A percentile compares a stretch with the other conserved stretches of the same genome.
phyloP scores from a whole-genome alignment of 1,140 invertebrate genomes.

The Drosophila bipectinata region DNA sequence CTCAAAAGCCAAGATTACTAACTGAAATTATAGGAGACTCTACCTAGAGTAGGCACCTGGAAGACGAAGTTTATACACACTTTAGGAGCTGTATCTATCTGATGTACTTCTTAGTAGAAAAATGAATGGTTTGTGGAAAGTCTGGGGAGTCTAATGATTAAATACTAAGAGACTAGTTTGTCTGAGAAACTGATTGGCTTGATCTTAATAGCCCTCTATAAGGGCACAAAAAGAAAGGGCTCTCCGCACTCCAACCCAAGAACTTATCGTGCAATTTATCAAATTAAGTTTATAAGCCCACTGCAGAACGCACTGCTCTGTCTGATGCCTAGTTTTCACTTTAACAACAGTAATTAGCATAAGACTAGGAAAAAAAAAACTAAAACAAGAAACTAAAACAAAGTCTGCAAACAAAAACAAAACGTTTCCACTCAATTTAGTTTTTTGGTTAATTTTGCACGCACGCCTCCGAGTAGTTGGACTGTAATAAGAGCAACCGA shows the following conservation, averaged over 20 bases:
- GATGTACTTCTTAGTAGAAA: no score
- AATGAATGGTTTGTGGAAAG: no score
- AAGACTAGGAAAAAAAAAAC: constrained; percentile 7
- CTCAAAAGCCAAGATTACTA: no score
- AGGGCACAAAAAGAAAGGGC: background rate
- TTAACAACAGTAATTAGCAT: constrained; percentile 61
- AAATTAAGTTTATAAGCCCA: constrained; percentile 4
- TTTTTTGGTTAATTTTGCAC: constrained; percentile 67
- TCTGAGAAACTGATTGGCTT: no score
- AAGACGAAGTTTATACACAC: no score
- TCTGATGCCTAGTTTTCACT: constrained; percentile 22
- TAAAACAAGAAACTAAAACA: constrained; percentile 1
- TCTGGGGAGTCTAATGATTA: no score
- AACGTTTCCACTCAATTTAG: constrained; percentile 72
- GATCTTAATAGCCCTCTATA: background rate
- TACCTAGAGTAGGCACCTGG: no score
- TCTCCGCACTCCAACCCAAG: background rate
- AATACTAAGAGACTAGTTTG: no score
- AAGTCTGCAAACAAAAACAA: constrained; percentile 13
- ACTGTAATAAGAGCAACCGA: constrained; percentile 61
- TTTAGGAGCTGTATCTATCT: no score
- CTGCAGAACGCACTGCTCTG: constrained; percentile 12
- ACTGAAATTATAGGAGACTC: no score
- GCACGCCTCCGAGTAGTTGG: constrained; percentile 32
- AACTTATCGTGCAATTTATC: constrained; percentile 11